Percentiles rank a stretch among this genome's conserved stretches.
These are phyloP conservation scores for Mobula birostris DNA, from an alignment of 2,113 vertebrate genomes.

Conservation along the genomic window DNA sequence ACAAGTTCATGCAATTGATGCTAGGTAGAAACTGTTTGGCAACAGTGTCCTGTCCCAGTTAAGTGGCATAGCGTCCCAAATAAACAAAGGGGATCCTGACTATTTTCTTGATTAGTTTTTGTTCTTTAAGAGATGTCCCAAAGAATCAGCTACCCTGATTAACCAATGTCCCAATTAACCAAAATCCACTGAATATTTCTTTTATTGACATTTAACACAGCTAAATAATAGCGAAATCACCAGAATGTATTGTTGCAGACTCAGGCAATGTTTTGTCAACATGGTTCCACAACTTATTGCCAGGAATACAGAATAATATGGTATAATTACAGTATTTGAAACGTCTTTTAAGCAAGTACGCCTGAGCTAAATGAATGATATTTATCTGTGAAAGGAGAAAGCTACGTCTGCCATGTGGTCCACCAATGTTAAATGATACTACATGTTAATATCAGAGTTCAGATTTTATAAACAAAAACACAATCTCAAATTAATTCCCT, in stretches of 20 bases:
- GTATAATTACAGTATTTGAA: too few species aligned
- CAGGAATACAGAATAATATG: background rate
- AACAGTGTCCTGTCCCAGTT: too few species aligned
- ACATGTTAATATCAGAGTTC: background rate
- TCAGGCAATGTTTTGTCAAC: background rate
- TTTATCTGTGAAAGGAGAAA: background rate
- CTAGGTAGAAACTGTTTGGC: too few species aligned
- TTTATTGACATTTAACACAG: background rate
- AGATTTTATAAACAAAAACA: background rate
- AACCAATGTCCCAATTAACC: too few species aligned
- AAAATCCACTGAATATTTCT: background rate
- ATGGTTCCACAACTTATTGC: background rate
- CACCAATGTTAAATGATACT: background rate
- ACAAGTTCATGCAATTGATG: too few species aligned
- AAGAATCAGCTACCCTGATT: too few species aligned
- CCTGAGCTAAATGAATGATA: background rate
- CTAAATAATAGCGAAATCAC: background rate
- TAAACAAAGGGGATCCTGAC: too few species aligned
- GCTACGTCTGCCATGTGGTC: background rate
- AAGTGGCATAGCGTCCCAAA: too few species aligned
- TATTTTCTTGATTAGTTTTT: too few species aligned
- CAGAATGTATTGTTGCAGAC: background rate
- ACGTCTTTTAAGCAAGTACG: background rate
- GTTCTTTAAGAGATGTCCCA: too few species aligned
- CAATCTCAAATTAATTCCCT: background rate